Evolutionary conservation across 2,888 invertebrate genomes (phyloP).

Genomic region (Agrochola lota): DNA sequence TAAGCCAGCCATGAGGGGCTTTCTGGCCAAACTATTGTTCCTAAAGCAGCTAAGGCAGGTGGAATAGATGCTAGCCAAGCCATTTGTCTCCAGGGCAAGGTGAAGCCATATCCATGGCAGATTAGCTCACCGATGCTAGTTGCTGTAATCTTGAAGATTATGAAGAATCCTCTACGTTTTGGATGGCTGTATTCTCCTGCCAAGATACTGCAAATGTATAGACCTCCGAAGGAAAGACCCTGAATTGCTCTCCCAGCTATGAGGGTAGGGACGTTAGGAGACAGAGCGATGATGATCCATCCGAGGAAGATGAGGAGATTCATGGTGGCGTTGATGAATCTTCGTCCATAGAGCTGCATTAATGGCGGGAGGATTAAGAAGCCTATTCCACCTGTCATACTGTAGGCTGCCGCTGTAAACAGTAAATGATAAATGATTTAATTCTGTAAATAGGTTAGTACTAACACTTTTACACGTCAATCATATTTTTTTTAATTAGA

Average conservation of each 20-base stretch:
- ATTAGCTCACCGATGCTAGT: slow-evolving; percentile 55
- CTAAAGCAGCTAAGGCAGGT: slow-evolving; percentile 45
- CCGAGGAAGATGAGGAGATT: slow-evolving; percentile 51
- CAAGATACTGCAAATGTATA: slow-evolving; percentile 51
- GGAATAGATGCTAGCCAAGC: slow-evolving; percentile 51
- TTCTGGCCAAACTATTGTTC: slow-evolving; percentile 58
- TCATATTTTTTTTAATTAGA: too few relatives aligned
- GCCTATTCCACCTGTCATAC: slow-evolving; percentile 54
- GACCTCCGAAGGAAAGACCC: slow-evolving; percentile 57
- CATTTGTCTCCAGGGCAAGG: slow-evolving; percentile 56
- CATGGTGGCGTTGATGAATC: slow-evolving; percentile 47
- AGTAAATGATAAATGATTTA: neutral
- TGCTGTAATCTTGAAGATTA: slow-evolving; percentile 57
- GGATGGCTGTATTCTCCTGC: slow-evolving; percentile 63
- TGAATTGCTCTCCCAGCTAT: slow-evolving; percentile 58
- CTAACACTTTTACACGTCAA: too few relatives aligned
- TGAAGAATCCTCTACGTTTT: slow-evolving; percentile 57
- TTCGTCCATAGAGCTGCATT: slow-evolving; percentile 63
- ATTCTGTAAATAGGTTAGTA: too few relatives aligned
- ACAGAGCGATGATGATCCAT: slow-evolving; percentile 51
- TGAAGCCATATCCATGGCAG: slow-evolving; percentile 54
- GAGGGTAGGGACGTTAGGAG: slow-evolving; percentile 50
- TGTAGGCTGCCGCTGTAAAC: slow-evolving; percentile 46
- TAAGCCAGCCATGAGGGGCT: slow-evolving; percentile 63
- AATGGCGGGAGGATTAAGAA: slow-evolving; percentile 54